Conservation (phyloP, 92 coral and sea anemone genomes). For the Palythoa grandis region DNA sequence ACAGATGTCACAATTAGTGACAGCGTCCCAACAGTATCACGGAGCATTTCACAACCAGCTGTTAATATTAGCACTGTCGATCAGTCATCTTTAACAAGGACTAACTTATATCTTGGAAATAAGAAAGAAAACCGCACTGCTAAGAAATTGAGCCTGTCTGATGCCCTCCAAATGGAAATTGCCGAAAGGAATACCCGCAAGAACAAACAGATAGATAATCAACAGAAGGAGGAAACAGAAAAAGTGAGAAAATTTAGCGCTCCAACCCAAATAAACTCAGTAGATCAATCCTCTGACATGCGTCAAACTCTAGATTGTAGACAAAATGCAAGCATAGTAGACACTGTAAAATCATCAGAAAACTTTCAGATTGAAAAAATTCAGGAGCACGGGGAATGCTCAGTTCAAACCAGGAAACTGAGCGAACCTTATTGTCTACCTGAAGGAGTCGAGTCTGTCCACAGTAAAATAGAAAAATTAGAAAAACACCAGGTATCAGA, state of each 20-base stretch:
- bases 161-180: constrained; percentile 78
- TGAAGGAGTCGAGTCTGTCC: constrained; percentile 12
- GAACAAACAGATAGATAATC: not conserved
- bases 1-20: not conserved
- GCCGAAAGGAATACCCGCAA: constrained; percentile 71
- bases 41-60: constrained; percentile 36
- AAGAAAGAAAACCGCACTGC: not conserved
- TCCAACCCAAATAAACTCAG: constrained; percentile 48
- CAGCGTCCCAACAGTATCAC: not conserved
- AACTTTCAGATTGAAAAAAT: not conserved
- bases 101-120: constrained; percentile 5
- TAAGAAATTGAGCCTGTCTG: constrained; percentile 63
- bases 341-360: constrained; percentile 4
- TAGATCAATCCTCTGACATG: not conserved
- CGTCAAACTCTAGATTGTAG: not conserved
- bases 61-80: not conserved
- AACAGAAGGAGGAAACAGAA: constrained; percentile 6
- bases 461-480: constrained; percentile 29
- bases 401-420: constrained; percentile 12
- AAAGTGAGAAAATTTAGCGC: constrained; percentile 64
- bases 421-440: constrained; percentile 11
- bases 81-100: constrained; percentile 2
- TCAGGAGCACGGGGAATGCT: constrained; percentile 10
- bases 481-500: constrained; percentile 13
- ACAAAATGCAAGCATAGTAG: not conserved